These are phyloP conservation scores for Caenorhabditis doughertyi DNA, from an alignment of 2,888 invertebrate genomes.

Conservation along the genomic window DNA sequence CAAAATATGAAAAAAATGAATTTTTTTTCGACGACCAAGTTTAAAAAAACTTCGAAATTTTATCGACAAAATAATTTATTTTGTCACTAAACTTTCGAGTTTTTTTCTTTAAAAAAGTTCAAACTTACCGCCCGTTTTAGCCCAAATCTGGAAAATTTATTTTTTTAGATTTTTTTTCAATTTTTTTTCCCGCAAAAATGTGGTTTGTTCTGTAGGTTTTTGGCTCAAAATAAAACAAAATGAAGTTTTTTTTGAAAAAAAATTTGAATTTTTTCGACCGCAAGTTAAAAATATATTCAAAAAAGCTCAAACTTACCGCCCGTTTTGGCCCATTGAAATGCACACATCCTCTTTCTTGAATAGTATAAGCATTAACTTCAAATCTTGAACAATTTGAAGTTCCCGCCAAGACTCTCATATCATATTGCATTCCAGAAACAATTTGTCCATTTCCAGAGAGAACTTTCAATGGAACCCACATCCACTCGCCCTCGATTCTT, in stretches of 20 bases:
- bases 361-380: conserved; percentile 55
- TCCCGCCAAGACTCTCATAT: conserved; percentile 66
- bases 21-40: not conserved
- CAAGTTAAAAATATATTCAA: not conserved
- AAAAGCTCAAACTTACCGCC: conserved; percentile 32
- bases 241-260: not conserved
- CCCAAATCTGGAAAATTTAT: not conserved
- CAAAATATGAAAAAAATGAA: not conserved
- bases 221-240: not conserved
- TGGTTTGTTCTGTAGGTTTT: too few species aligned
- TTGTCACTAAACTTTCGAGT: not conserved
- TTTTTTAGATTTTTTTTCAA: too few species aligned
- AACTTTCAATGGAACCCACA: conserved; percentile 70
- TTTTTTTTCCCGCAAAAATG: too few species aligned
- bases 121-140: not conserved
- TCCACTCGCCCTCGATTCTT: conserved; percentile 52
- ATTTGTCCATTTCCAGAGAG: conserved; percentile 59
- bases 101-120: not conserved
- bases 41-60: not conserved
- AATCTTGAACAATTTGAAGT: conserved; percentile 68
- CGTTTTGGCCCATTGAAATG: conserved; percentile 59
- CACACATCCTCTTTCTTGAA: conserved; percentile 54
- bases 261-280: not conserved
- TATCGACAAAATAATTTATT: not conserved
- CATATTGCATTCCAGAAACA: conserved; percentile 68